Conservation (phyloP, 2,113 vertebrate genomes). For the Ellobius talpinus region DNA sequence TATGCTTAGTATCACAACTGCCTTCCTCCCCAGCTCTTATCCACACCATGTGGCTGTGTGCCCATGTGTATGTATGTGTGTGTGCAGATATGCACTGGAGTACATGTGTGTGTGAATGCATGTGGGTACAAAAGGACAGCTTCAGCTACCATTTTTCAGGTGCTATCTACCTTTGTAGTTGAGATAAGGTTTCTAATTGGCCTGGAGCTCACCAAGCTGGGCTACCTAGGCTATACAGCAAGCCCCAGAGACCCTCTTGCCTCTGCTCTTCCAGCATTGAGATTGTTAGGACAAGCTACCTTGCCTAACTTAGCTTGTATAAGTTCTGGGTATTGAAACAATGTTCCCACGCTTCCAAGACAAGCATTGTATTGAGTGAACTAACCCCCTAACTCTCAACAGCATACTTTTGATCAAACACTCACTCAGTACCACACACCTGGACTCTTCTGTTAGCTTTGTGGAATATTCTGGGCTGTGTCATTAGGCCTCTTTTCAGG, state of each 20-base stretch:
- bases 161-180: background rate
- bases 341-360: too few relatives aligned
- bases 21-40: background rate
- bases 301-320: background rate
- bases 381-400: background rate
- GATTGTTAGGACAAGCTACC: background rate
- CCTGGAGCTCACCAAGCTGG: background rate
- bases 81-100: background rate
- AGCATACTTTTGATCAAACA: background rate
- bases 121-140: too few relatives aligned
- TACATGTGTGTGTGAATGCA: background rate
- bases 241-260: background rate
- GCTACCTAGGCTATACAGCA: background rate
- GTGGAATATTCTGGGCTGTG: fast-evolving
- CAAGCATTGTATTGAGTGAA: background rate
- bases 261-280: background rate
- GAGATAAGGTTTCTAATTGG: background rate
- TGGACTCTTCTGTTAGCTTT: background rate
- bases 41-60: background rate
- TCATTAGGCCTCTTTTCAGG: background rate
- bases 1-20: background rate
- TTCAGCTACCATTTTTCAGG: background rate
- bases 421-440: background rate
- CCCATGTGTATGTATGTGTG: background rate
- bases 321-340: background rate